A percentile compares a stretch with the other conserved stretches of the same genome.
phyloP scores from a whole-genome alignment of 2,113 vertebrate species.

The Caretta caretta region DNA sequence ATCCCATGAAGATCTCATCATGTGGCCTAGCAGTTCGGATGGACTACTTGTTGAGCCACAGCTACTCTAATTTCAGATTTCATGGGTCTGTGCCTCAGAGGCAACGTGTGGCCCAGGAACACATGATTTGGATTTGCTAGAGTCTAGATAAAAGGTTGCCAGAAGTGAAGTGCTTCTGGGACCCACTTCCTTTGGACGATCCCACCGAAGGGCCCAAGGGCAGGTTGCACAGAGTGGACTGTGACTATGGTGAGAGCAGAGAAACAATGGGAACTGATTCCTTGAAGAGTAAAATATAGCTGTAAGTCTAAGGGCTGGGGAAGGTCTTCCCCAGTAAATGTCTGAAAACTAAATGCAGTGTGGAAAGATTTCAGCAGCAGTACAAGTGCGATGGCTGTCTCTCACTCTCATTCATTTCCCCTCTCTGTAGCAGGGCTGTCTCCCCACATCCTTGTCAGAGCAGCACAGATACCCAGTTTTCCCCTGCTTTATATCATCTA shows the following conservation, averaged over 20 bases:
- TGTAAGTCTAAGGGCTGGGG: background rate
- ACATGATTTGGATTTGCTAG: background rate
- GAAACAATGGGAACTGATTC: constrained; percentile 17
- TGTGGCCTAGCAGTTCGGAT: background rate
- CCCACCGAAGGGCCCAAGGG: background rate
- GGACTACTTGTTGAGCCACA: background rate
- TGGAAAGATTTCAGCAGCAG: background rate
- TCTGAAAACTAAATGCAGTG: background rate
- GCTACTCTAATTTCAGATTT: background rate
- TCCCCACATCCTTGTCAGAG: constrained; percentile 10
- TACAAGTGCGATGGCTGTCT: background rate
- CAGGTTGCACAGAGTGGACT: background rate
- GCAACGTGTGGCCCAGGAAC: background rate
- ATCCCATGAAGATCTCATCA: background rate
- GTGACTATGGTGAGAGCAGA: background rate
- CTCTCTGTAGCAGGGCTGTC: background rate
- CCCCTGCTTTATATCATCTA: background rate
- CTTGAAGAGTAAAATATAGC: background rate
- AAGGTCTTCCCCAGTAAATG: background rate
- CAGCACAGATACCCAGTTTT: background rate
- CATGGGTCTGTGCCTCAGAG: background rate
- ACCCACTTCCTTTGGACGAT: too few relatives aligned
- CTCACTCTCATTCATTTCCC: background rate
- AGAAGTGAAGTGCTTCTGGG: constrained; percentile 2
- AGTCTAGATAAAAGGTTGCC: constrained; percentile 27